phyloP scores from a whole-genome alignment of 2,113 vertebrate species.

The Climacteris rufus region DNA sequence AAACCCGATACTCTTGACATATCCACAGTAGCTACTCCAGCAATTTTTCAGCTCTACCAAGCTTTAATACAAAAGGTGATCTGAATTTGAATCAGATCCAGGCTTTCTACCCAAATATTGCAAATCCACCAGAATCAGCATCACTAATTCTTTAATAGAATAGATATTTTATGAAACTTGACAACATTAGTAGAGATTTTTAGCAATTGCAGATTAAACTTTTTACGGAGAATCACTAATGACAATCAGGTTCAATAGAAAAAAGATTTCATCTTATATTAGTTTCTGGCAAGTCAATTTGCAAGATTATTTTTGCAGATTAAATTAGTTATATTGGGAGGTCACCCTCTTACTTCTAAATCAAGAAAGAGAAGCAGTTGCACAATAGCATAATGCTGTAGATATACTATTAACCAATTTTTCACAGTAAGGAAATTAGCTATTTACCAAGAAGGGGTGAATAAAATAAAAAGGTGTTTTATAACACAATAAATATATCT shows the following conservation, averaged over 20 bases:
- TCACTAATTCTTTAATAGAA: constrained; percentile 65
- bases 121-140: background rate
- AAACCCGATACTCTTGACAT: background rate
- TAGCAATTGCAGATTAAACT: constrained; percentile 32
- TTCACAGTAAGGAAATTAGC: constrained; percentile 8
- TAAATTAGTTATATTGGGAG: constrained; percentile 68
- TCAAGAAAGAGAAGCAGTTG: constrained; percentile 60
- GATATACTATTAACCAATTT: background rate
- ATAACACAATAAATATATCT: background rate
- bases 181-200: constrained; percentile 54
- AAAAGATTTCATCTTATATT: constrained; percentile 63
- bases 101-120: background rate
- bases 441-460: background rate
- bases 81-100: constrained; percentile 13
- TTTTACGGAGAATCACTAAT: constrained; percentile 50
- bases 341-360: constrained; percentile 64
- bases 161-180: constrained; percentile 63
- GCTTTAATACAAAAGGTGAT: background rate
- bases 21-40: background rate
- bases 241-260: constrained; percentile 64
- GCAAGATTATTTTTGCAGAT: constrained; percentile 67
- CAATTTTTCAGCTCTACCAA: background rate
- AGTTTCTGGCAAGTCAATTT: constrained; percentile 65
- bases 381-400: background rate
- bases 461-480: background rate